phyloP scores from a whole-genome alignment of 2,797 vertebrate genomes.

The Galagoides demidoff region DNA sequence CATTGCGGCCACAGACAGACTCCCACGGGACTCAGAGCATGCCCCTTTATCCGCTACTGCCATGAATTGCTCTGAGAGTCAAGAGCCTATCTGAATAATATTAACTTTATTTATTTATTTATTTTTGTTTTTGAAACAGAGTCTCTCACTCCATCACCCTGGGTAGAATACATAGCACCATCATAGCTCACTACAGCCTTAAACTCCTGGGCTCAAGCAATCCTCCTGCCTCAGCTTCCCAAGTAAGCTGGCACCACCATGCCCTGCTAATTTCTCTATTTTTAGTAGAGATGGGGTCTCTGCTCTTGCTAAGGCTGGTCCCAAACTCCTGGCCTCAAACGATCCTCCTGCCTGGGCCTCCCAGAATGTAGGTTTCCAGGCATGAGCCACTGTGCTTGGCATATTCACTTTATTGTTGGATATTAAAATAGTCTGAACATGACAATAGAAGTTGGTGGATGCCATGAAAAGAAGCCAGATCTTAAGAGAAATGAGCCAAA shows the following conservation, averaged over 20 bases:
- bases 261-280: not conserved
- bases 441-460: conserved; percentile 34
- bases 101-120: not conserved
- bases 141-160: not conserved
- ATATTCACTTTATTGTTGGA: not conserved
- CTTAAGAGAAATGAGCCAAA: not conserved
- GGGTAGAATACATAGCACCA: no score
- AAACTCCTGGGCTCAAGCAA: not conserved
- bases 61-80: conserved; percentile 82
- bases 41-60: conserved; percentile 58
- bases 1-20: conserved; percentile 74
- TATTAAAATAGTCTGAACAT: conserved; percentile 25
- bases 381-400: not conserved
- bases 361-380: not conserved
- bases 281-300: not conserved
- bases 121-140: not conserved
- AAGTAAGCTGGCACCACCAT: not conserved
- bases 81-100: conserved; percentile 81
- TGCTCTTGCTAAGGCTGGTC: not conserved
- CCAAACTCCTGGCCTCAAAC: not conserved
- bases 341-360: not conserved
- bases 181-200: not conserved
- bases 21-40: conserved; percentile 67
- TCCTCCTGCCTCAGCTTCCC: not conserved
- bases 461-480: not conserved